These are phyloP conservation scores for Drosophila ezoana DNA, from an alignment of 2,888 invertebrate species.

Conservation along the genomic window DNA sequence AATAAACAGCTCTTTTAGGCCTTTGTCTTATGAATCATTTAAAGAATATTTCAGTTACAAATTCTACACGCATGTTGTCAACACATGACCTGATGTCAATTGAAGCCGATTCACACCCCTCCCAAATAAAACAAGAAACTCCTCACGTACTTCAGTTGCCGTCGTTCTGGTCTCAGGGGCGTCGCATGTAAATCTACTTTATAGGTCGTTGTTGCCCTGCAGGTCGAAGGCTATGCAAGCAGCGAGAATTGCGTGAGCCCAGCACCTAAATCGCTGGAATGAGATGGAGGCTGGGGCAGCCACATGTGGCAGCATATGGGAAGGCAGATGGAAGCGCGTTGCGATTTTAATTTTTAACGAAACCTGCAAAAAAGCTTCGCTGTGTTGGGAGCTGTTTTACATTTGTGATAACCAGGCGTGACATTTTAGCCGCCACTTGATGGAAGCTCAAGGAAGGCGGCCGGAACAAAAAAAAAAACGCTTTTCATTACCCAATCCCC, in stretches of 20 bases:
- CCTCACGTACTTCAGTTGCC: background rate
- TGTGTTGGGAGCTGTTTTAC: conserved; percentile 50
- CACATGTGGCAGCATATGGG: conserved; percentile 24
- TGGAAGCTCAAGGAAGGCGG: conserved; percentile 38
- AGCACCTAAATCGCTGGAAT: conserved; percentile 61
- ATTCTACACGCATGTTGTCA: conserved; percentile 2
- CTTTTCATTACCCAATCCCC: conserved; percentile 44
- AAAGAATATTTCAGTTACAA: background rate
- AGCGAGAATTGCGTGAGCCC: conserved; percentile 65
- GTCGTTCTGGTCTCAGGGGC: conserved; percentile 54
- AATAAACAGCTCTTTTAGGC: no score
- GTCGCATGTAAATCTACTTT: conserved; percentile 72
- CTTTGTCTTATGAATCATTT: background rate
- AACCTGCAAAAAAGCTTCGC: conserved; percentile 22
- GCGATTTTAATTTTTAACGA: conserved; percentile 77
- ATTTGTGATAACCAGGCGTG: conserved; percentile 55
- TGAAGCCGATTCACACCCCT: conserved; percentile 4
- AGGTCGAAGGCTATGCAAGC: conserved; percentile 62
- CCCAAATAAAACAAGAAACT: background rate
- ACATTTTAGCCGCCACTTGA: conserved; percentile 57
- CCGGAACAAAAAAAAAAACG: conserved; percentile 32
- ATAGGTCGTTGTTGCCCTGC: conserved; percentile 24
- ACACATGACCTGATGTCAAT: conserved; percentile 11
- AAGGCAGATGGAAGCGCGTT: conserved; percentile 38
- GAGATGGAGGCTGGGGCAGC: background rate